A percentile compares a stretch with the other conserved stretches of the same genome.
Conservation (phyloP, 2,888 invertebrate genomes). For the Ypsolopha sequella region DNA sequence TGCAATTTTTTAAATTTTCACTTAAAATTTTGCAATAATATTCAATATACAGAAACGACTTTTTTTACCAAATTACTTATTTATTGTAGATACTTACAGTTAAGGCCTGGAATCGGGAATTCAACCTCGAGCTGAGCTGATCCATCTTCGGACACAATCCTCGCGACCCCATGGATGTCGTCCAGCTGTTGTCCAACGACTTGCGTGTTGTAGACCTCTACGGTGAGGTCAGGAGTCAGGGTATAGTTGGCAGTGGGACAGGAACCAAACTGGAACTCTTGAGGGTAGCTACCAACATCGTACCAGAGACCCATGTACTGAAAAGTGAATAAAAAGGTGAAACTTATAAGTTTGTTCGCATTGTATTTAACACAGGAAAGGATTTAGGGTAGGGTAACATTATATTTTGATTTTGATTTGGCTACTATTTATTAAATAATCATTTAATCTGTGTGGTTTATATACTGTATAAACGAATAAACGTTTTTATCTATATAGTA, state of each 20-base stretch:
- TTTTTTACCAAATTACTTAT: constrained; percentile 4
- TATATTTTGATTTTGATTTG: too few species aligned
- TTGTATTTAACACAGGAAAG: too few species aligned
- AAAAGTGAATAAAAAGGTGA: too few species aligned
- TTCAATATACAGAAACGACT: too few species aligned
- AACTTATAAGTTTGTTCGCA: too few species aligned
- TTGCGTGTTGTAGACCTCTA: constrained; percentile 16
- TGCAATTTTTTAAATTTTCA: too few species aligned
- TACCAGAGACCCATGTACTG: constrained; percentile 31
- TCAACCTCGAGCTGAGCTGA: constrained; percentile 50
- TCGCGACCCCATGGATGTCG: constrained; percentile 32
- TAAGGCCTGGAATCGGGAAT: constrained; percentile 29
- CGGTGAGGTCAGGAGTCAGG: constrained; percentile 12
- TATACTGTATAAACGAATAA: too few species aligned
- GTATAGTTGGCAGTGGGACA: constrained; percentile 23
- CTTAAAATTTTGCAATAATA: too few species aligned
- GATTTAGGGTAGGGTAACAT: too few species aligned
- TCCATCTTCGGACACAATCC: constrained; percentile 29
- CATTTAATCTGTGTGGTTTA: too few species aligned
- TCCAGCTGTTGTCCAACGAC: constrained; percentile 14
- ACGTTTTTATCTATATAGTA: too few species aligned
- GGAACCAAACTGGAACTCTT: constrained; percentile 24
- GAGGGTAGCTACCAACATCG: constrained; percentile 22
- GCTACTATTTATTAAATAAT: too few species aligned
- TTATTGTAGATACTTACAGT: constrained; percentile 20